phyloP scores from a whole-genome alignment of 2,797 vertebrate species.

The Pseudotriccus pelzelni region DNA sequence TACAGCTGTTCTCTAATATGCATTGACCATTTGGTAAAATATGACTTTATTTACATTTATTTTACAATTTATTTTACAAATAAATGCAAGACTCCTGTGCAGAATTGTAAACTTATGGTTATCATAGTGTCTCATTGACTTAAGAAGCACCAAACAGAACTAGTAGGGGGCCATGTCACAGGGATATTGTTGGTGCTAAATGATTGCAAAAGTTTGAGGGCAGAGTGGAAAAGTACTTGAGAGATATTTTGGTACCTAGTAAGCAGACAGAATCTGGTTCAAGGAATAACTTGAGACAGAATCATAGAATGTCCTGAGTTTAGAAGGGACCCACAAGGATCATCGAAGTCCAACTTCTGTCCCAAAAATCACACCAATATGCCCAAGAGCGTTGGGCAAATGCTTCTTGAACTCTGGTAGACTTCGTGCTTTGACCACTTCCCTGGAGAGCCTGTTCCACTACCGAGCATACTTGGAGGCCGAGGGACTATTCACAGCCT shows the following conservation, averaged over 20 bases:
- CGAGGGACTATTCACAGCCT: not conserved
- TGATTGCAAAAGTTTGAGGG: not conserved
- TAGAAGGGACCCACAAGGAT: not conserved
- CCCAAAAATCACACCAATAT: not conserved
- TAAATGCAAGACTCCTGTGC: not conserved
- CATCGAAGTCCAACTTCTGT: accelerated
- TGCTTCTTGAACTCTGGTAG: not conserved
- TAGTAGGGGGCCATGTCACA: not conserved
- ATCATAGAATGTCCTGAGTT: not conserved
- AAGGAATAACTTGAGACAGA: not conserved
- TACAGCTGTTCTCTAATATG: not conserved
- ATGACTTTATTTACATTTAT: not conserved
- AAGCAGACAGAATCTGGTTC: not conserved
- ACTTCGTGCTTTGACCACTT: not conserved
- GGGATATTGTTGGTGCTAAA: not conserved
- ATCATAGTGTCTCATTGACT: not conserved
- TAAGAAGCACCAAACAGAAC: not conserved
- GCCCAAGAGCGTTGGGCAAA: not conserved
- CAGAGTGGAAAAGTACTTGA: not conserved
- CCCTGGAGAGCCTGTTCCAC: not conserved
- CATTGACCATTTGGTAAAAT: not conserved
- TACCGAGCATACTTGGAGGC: not conserved
- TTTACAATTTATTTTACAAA: not conserved
- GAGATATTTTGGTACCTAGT: not conserved
- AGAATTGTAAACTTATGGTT: not conserved